Evolutionary conservation across 2,113 vertebrate species (phyloP).

Genomic region (Ovis canadensis): DNA sequence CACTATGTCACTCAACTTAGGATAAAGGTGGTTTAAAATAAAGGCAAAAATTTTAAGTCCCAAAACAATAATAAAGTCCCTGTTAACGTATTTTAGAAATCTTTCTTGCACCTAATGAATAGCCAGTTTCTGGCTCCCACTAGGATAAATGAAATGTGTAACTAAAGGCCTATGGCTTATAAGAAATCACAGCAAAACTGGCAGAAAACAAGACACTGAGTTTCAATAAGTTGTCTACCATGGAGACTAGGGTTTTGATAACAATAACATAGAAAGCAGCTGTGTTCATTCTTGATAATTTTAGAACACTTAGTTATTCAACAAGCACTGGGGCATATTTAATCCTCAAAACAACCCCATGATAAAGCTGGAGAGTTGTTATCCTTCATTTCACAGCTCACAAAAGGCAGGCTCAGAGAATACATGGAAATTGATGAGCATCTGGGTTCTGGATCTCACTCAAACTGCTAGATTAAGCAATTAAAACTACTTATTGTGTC

Average conservation of each 20-base stretch:
- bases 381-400: background rate
- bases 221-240: background rate
- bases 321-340: background rate
- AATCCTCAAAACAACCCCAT: background rate
- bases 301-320: background rate
- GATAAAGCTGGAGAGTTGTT: background rate
- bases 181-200: background rate
- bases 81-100: background rate
- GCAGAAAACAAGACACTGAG: background rate
- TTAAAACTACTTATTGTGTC: background rate
- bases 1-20: background rate
- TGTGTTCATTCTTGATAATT: background rate
- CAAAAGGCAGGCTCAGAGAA: background rate
- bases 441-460: background rate
- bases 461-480: background rate
- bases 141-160: background rate
- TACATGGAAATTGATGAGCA: background rate
- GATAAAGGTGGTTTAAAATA: background rate
- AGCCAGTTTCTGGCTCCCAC: background rate
- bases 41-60: background rate
- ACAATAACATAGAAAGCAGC: background rate
- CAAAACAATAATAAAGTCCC: background rate
- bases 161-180: background rate
- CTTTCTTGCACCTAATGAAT: background rate
- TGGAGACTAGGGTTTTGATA: background rate